phyloP scores from a whole-genome alignment of 2,113 vertebrate species.

The Thymallus thymallus region DNA sequence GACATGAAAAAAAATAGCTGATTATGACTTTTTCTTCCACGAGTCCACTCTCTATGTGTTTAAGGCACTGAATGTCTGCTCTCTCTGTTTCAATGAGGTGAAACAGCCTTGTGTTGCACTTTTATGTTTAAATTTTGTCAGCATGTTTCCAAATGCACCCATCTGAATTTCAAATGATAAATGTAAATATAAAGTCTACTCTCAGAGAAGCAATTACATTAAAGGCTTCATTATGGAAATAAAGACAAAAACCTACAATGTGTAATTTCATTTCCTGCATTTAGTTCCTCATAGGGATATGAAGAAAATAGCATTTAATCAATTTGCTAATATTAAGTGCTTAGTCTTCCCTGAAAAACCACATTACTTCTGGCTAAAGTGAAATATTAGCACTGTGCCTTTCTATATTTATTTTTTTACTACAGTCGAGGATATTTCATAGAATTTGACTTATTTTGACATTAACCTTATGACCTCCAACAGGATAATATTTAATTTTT shows the following conservation, averaged over 20 bases:
- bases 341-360: conserved; percentile 68
- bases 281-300: conserved; percentile 66
- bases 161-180: conserved; percentile 94
- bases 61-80: conserved; percentile 29
- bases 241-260: conserved; percentile 78
- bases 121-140: conserved; percentile 84
- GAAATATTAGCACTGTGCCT: conserved; percentile 66
- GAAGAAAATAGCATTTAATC: conserved; percentile 65
- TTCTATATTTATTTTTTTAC: conserved; percentile 48
- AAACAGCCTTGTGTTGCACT: conserved; percentile 71
- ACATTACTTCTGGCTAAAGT: conserved; percentile 67
- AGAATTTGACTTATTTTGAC: conserved; percentile 45
- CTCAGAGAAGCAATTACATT: conserved; percentile 82
- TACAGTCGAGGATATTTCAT: conserved; percentile 38
- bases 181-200: conserved; percentile 79
- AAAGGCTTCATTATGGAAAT: conserved; percentile 78
- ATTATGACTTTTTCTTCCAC: conserved; percentile 46
- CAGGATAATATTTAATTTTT: not conserved
- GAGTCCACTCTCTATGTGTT: conserved; percentile 25
- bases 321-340: conserved; percentile 77
- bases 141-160: conserved; percentile 81
- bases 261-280: conserved; percentile 73
- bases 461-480: conserved; percentile 34
- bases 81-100: conserved; percentile 70
- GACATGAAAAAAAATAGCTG: conserved; percentile 10